Evolutionary conservation across 2,888 invertebrate genomes (phyloP).

Genomic region (Drosophila ustulata): DNA sequence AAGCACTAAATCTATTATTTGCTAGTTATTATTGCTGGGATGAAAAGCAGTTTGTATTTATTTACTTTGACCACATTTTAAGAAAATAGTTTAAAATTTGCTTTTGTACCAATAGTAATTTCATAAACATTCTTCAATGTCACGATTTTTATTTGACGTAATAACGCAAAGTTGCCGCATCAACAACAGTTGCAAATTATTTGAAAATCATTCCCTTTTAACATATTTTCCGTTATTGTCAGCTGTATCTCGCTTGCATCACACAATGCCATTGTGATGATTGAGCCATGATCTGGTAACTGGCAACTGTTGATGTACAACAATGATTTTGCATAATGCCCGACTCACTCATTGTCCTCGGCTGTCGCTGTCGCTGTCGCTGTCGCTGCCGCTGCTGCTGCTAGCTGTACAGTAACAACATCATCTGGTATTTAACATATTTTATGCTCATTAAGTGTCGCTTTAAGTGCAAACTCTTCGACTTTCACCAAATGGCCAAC

Average conservation of each 20-base stretch:
- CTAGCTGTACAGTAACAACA: conserved; percentile 37
- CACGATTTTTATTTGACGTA: not conserved
- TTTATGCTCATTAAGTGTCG: conserved; percentile 72
- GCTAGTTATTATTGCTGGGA: not conserved
- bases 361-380: not conserved
- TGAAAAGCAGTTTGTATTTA: no score
- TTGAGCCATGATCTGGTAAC: conserved; percentile 39
- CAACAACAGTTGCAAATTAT: not conserved
- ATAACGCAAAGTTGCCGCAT: not conserved
- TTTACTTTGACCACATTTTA: no score
- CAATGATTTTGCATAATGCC: conserved; percentile 49
- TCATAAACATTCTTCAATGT: no score
- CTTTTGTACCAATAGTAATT: no score
- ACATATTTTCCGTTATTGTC: not conserved
- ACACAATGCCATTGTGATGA: conserved; percentile 19
- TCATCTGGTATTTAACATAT: conserved; percentile 62
- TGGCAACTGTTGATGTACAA: conserved; percentile 34
- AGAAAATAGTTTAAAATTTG: no score
- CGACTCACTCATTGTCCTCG: conserved; percentile 22
- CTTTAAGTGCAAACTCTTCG: conserved; percentile 59
- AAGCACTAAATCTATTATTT: no score
- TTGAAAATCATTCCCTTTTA: not conserved
- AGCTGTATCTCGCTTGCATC: conserved; percentile 8
- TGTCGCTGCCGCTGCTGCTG: not conserved
- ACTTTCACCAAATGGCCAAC: conserved; percentile 54